Base-by-base conservation (phyloP, 2,797 vertebrate genomes). In the Channa striata region DNA sequence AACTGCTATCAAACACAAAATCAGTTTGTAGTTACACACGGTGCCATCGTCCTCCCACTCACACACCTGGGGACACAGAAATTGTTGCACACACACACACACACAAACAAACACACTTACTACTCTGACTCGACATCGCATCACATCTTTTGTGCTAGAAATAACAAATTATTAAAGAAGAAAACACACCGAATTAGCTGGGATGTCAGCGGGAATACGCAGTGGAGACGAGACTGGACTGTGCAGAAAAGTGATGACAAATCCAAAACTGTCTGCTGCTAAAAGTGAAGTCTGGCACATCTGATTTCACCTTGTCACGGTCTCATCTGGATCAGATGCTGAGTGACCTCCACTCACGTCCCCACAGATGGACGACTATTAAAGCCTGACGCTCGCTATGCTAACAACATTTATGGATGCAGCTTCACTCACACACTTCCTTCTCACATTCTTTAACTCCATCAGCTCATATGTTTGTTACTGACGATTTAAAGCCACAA, bases 1-100 rank as follows among this genome's bases (percentile, higher is more conserved):
- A 60, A 72, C 7, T 19, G n/a, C 75, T 78, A 83, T 76, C 51
- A 69, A 68, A 82, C 75, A 67, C 65, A 60, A 68, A 52, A 74
- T 73, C 36, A 50, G 40, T 43, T 65, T 46, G 47, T 80, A 60
- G 78, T 78, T 70, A 57, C 9, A 10, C n/a, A 69, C 37, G 19
- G 66, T 40, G 20, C 23, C 34, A 30, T 54, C 30, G 13, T 68
- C 54, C 43, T 68, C 70, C 74, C 73, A 72, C 82, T 64, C 52
- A 4, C 13, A 64, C 51, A 83, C 73, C 79, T 59, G 59, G 36
- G 16, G 61, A 67, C 43, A 46, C 16, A 17, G 23, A 19, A 62
- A 59, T 23, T 12, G 44, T 4, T 20, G 47, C 23, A 23, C 65
- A 59, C 58, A 53, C 57, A 81, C 68, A 8, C 70, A 6, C 42